Evolutionary conservation across 2,797 vertebrate genomes (phyloP), one percentile per base, ranked within the genome.

Genomic region (Crocidura indochinensis): DNA sequence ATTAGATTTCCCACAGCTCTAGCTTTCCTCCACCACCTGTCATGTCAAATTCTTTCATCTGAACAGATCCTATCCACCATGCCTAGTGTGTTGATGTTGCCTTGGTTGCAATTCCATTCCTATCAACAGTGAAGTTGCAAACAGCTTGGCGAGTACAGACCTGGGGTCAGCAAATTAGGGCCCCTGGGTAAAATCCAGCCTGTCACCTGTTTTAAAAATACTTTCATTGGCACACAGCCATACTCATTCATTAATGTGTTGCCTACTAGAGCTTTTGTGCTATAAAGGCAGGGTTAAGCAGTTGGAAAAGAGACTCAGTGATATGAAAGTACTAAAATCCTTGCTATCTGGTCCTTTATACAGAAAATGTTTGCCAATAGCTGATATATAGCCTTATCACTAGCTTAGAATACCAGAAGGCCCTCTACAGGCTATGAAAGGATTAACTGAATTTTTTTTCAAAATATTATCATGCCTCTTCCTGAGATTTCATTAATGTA

Each of bases 11-110:
- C 64, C 22, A 1, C 69, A 90, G 73, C 73, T 90, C 93, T 90
- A 94, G 73, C 86, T 91, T 93, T 92, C 84, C 84, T 27, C 91
- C 53, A 93, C 91, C 95, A 96, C 73, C 95, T 95, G 94, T 96
- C 96, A 93, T 60, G 67, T 93, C 91, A 96, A 92, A 96, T 91
- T 92, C 73, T 92, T 93, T 95, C 77, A 91, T 78, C 49, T 72
- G 69, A 71, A 92, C 53, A 56, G 74, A 92, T 53, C 65, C 84
- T 51, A 79, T 29, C 82, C 75, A 93, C 73, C 51, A 22, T 38
- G 19, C 73, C 46, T 44, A 74, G 51, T 91, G 74, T 89, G 47
- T 62, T 82, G 79, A 60, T 62, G 69, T 96, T 89, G 85, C 87
- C 93, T 93, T 96, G 93, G 92, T 93, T 94, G 53, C 87, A 85